Conservation (phyloP, 2,888 invertebrate genomes). For the Papilio elwesi region DNA sequence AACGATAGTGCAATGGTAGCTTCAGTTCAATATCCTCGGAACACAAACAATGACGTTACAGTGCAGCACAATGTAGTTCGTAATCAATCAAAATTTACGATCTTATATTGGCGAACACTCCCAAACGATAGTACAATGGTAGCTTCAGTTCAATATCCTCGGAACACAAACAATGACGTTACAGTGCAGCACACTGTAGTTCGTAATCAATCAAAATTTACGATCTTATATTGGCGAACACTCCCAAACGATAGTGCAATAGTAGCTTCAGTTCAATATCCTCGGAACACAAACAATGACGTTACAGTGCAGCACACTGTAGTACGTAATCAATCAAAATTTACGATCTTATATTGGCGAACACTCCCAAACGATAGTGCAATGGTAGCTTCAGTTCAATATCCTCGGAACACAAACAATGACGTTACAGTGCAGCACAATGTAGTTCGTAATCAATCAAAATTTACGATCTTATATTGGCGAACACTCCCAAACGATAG, state of each 20-base stretch:
- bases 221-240: not conserved
- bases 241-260: not conserved
- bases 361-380: not conserved
- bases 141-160: conserved; percentile 8
- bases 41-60: conserved; percentile 11
- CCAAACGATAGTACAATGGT: not conserved
- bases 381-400: conserved; percentile 10
- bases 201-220: conserved; percentile 37
- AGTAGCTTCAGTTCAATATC: conserved; percentile 8
- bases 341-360: not conserved
- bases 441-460: conserved; percentile 37
- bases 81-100: conserved; percentile 37
- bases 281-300: conserved; percentile 4
- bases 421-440: not conserved
- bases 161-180: conserved; percentile 9
- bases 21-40: conserved; percentile 7
- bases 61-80: conserved; percentile 15
- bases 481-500: not conserved
- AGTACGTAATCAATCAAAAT: conserved; percentile 36
- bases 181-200: not conserved
- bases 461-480: conserved; percentile 16
- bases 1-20: not conserved
- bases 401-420: conserved; percentile 10
- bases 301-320: conserved; percentile 2
- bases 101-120: not conserved